phyloP scores from a whole-genome alignment of 2,797 vertebrate genomes.

The Gallinago solitaria region DNA sequence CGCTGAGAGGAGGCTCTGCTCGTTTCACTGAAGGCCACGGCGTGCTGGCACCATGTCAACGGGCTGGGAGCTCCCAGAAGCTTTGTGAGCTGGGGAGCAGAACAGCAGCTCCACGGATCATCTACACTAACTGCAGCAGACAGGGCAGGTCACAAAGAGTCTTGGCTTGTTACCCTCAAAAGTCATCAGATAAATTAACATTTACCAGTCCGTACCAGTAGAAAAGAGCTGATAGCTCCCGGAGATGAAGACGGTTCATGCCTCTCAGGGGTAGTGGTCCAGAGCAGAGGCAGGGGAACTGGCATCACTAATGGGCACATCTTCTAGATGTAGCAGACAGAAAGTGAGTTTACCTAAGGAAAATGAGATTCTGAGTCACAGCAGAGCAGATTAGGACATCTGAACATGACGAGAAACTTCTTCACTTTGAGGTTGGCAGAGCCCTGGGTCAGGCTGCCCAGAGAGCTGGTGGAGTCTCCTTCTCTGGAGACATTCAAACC shows the following conservation, averaged over 20 bases:
- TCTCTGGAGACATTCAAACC: too few relatives aligned
- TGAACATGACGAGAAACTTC: too few relatives aligned
- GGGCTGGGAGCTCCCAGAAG: neutral
- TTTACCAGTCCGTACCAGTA: fast-evolving
- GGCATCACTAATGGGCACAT: fast-evolving
- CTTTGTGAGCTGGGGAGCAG: neutral
- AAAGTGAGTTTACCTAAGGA: neutral
- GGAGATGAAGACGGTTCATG: neutral
- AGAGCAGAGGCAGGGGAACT: neutral
- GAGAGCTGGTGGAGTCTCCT: too few relatives aligned
- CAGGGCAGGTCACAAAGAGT: neutral
- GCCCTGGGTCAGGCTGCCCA: too few relatives aligned
- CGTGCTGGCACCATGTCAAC: neutral
- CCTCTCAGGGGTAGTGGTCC: neutral
- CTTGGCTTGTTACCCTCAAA: neutral
- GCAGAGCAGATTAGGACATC: neutral
- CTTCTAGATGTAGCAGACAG: neutral
- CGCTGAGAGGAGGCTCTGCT: neutral
- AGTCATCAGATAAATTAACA: fast-evolving
- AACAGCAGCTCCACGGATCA: neutral
- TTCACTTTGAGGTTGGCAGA: too few relatives aligned
- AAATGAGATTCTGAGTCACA: neutral
- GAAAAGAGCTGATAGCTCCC: neutral
- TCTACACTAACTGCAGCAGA: neutral
- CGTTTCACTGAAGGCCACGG: neutral